Percentiles rank a stretch among this genome's conserved stretches.
These are phyloP conservation scores for Kradibia gibbosae DNA, from an alignment of 1,140 invertebrate genomes.

Conservation along the genomic window DNA sequence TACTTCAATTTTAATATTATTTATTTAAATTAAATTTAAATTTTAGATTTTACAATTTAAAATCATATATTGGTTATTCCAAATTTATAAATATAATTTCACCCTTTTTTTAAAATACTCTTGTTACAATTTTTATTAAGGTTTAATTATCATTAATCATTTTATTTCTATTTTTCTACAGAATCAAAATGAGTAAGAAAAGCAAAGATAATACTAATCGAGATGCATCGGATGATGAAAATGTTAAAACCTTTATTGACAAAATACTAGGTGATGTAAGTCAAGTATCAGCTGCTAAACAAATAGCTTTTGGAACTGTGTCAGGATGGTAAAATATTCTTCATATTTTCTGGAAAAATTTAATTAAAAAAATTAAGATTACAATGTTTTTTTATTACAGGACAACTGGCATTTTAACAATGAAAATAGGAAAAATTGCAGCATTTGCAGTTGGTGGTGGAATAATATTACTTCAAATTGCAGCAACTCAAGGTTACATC, in stretches of 20 bases:
- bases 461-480: constrained; percentile 91
- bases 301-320: constrained; percentile 87
- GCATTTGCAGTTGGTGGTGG: constrained; percentile 91
- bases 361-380: background rate
- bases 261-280: constrained; percentile 84
- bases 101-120: no score
- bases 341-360: background rate
- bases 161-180: constrained; percentile 33
- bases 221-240: constrained; percentile 74
- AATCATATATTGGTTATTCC: no score
- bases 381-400: constrained; percentile 70
- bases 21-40: no score
- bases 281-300: constrained; percentile 88
- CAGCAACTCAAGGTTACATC: constrained; percentile 92
- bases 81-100: no score
- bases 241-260: constrained; percentile 80
- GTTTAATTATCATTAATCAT: background rate
- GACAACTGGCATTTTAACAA: constrained; percentile 90
- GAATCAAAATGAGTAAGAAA: constrained; percentile 65
- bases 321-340: constrained; percentile 85
- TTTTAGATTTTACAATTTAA: no score
- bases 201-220: constrained; percentile 67
- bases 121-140: no score
- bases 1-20: no score
- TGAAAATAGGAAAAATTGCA: constrained; percentile 93